Percentiles rank a stretch among this genome's conserved stretches.
phyloP scores from a whole-genome alignment of 2,113 vertebrate species.

The Cavia porcellus region DNA sequence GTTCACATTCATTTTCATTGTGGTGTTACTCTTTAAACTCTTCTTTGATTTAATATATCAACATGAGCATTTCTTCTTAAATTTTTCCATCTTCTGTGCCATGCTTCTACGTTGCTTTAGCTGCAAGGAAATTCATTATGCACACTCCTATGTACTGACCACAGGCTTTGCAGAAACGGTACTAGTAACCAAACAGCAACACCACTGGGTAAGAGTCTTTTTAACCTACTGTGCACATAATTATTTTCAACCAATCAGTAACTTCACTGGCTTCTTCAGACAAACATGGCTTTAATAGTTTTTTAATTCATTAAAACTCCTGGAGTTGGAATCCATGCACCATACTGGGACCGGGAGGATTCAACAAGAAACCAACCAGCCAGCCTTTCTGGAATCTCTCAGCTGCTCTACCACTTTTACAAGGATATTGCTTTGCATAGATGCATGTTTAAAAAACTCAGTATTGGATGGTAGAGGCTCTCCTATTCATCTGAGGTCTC shows the following conservation, averaged over 20 bases:
- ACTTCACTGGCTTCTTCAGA: neutral
- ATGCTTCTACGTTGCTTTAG: neutral
- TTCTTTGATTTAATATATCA: neutral
- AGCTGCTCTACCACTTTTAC: neutral
- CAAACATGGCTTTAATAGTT: neutral
- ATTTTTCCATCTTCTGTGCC: neutral
- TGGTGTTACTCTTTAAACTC: neutral
- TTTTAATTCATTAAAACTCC: neutral
- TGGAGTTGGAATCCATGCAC: neutral
- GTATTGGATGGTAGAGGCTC: too few relatives aligned
- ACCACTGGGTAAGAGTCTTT: neutral
- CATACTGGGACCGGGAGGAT: too few relatives aligned
- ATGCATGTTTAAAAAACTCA: neutral
- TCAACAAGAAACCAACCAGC: too few relatives aligned
- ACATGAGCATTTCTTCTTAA: neutral
- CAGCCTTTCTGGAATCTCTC: neutral
- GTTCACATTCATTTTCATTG: neutral
- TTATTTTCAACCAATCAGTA: neutral
- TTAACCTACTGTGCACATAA: neutral
- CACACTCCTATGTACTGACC: neutral
- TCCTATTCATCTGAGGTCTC: neutral
- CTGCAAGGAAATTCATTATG: neutral
- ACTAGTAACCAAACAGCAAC: neutral
- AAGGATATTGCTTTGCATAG: neutral
- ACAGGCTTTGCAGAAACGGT: neutral